phyloP scores from a whole-genome alignment of 2,888 invertebrate species.

The Volucella zonaria region DNA sequence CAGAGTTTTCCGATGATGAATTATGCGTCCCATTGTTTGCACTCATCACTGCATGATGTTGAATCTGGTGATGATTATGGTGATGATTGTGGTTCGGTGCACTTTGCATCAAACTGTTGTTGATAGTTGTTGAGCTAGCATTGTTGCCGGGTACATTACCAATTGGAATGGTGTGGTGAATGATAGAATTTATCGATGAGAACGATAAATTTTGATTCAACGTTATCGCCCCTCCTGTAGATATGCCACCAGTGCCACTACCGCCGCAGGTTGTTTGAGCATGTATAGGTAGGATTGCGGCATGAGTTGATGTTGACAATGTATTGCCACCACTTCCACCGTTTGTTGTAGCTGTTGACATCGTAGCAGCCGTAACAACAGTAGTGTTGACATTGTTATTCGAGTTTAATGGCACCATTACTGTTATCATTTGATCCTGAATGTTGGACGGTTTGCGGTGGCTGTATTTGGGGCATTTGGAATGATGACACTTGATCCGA shows the following conservation, averaged over 20 bases:
- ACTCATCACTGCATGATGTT: slow-evolving; percentile 70
- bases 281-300: slow-evolving; percentile 45
- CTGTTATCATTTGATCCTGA: slow-evolving; percentile 82
- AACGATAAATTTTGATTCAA: slow-evolving; percentile 68
- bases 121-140: slow-evolving; percentile 39
- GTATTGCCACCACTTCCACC: slow-evolving; percentile 49
- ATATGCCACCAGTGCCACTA: slow-evolving; percentile 12
- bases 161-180: slow-evolving; percentile 51
- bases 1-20: slow-evolving; percentile 82
- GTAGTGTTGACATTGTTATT: slow-evolving; percentile 79
- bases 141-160: slow-evolving; percentile 49
- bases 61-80: slow-evolving; percentile 60
- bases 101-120: slow-evolving; percentile 54
- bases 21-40: slow-evolving; percentile 75
- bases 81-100: slow-evolving; percentile 61
- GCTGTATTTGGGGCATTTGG: slow-evolving; percentile 82
- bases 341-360: slow-evolving; percentile 62
- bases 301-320: slow-evolving; percentile 55
- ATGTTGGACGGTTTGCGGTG: slow-evolving; percentile 81
- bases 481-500: slow-evolving; percentile 82
- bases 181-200: slow-evolving; percentile 69
- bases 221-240: slow-evolving; percentile 51
- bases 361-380: slow-evolving; percentile 58
- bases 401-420: slow-evolving; percentile 82
- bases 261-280: slow-evolving; percentile 50